phyloP scores from a whole-genome alignment of 2,888 invertebrate genomes.

The Caenorhabditis angaria region DNA sequence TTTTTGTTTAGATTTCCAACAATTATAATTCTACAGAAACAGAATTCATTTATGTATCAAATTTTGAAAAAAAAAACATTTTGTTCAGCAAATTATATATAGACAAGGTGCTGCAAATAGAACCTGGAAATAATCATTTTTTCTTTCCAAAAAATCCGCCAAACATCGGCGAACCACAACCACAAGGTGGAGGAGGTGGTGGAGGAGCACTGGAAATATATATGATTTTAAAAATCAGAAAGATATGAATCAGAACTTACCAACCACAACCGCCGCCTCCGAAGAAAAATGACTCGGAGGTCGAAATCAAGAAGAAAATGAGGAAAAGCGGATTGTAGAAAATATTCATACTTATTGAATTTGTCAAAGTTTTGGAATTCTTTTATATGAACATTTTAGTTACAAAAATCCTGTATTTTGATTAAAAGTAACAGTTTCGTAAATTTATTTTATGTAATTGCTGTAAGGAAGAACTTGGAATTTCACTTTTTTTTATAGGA shows the following conservation, averaged over 20 bases:
- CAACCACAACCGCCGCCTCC: constrained; percentile 46
- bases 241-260: constrained; percentile 6
- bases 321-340: not conserved
- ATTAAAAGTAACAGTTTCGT: too few species aligned
- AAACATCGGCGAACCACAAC: constrained; percentile 18
- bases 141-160: not conserved
- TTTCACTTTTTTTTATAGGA: too few species aligned
- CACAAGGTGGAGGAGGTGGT: constrained; percentile 46
- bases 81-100: not conserved
- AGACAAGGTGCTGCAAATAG: too few species aligned
- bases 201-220: constrained; percentile 37
- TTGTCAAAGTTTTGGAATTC: not conserved
- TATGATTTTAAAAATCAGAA: not conserved
- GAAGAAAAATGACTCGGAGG: not conserved
- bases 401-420: too few species aligned
- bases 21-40: too few species aligned
- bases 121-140: too few species aligned
- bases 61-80: not conserved
- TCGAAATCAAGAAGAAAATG: not conserved
- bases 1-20: too few species aligned
- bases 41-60: too few species aligned
- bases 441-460: too few species aligned
- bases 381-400: too few species aligned
- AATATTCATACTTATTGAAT: not conserved
- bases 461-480: too few species aligned